Conservation (phyloP, 2,888 invertebrate genomes). For the Lochmaea capreae region DNA sequence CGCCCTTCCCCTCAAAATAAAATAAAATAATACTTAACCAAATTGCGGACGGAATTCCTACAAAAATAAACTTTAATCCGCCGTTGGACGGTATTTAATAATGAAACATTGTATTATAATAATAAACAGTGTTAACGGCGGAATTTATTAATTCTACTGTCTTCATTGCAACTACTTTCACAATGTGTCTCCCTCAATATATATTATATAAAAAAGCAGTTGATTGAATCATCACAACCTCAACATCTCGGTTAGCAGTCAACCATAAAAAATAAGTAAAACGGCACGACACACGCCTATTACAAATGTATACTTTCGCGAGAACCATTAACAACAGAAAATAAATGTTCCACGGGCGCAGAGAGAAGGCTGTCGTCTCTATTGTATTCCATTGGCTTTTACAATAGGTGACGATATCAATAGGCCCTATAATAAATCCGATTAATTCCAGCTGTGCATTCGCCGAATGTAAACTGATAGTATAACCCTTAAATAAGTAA, state of each 20-base stretch:
- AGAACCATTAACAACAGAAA: slow-evolving; percentile 54
- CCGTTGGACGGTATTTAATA: no score
- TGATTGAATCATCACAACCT: slow-evolving; percentile 33
- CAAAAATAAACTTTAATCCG: no score
- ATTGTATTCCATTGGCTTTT: slow-evolving; percentile 17
- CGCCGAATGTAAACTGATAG: slow-evolving; percentile 62
- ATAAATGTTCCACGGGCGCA: slow-evolving; percentile 59
- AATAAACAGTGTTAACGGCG: no score
- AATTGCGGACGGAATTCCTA: no score
- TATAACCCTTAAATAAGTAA: slow-evolving; percentile 48
- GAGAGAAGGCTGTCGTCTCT: slow-evolving; percentile 21
- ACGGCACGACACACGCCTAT: slow-evolving; percentile 58
- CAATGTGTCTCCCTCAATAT: neutral
- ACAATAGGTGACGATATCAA: slow-evolving; percentile 56
- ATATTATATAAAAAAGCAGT: neutral
- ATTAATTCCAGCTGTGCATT: slow-evolving; percentile 66
- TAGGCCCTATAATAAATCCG: slow-evolving; percentile 63
- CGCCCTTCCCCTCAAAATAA: no score
- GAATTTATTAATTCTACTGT: neutral
- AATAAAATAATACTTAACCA: no score
- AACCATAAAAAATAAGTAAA: slow-evolving; percentile 52
- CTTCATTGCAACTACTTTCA: neutral
- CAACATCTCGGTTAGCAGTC: slow-evolving; percentile 38
- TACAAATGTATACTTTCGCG: slow-evolving; percentile 60
- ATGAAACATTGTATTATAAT: no score